Conservation (phyloP, 2,888 invertebrate species). For the Drosophila meridionalis region DNA sequence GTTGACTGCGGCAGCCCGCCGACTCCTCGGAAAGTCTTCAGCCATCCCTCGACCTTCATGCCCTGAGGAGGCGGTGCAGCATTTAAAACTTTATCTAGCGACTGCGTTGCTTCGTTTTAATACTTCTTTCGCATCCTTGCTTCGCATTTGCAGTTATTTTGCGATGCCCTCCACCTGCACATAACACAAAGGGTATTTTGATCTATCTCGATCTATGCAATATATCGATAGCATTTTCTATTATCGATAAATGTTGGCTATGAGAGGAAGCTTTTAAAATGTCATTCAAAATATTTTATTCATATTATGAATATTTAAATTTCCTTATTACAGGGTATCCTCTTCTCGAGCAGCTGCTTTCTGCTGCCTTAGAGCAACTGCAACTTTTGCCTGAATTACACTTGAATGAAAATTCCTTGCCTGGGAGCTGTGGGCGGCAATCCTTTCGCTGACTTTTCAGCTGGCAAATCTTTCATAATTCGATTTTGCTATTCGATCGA, state of each 20-base stretch:
- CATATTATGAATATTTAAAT: not conserved
- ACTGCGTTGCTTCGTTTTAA: slow-evolving; percentile 75
- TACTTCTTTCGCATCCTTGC: slow-evolving; percentile 66
- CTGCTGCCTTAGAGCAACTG: slow-evolving; percentile 9
- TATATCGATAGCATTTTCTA: not conserved
- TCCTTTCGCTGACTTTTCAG: slow-evolving; percentile 16
- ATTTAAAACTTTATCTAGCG: slow-evolving; percentile 77
- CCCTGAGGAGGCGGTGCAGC: slow-evolving; percentile 30
- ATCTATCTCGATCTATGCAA: not conserved
- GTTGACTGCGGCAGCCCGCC: not conserved
- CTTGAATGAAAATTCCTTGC: not conserved
- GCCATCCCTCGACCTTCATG: not conserved
- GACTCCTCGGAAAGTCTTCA: not conserved
- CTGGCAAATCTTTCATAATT: slow-evolving; percentile 43
- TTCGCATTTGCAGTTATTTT: slow-evolving; percentile 36
- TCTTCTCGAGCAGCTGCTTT: not conserved
- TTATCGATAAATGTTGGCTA: not conserved
- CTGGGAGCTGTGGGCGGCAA: not conserved
- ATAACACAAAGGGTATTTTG: not conserved
- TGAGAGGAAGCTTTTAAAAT: not conserved
- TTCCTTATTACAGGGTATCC: not conserved
- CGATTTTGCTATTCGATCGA: slow-evolving; percentile 40
- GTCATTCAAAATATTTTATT: not conserved
- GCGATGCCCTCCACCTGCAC: not conserved
- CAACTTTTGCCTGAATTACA: slow-evolving; percentile 30